Evolutionary conservation across 2,888 invertebrate species (phyloP), one percentile per base, ranked within the genome.

Genomic region (Drosophila macrospina): DNA sequence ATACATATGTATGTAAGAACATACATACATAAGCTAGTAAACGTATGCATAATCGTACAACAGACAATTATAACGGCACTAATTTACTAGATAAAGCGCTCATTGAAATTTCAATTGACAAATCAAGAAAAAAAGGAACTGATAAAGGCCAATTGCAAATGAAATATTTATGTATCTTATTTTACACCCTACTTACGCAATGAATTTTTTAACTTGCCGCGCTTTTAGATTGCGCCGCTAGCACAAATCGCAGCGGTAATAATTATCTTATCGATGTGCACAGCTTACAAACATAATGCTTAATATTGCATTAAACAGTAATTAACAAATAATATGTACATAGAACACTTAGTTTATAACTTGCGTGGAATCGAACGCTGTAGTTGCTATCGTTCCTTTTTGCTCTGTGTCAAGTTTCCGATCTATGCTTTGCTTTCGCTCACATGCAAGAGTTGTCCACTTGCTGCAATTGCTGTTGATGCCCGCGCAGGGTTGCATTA

Each of bases 31-130:
- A 24, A 41, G 28, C 34, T 37, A 26, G 42, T 28, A 16, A 20
- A 61, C 30, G 26, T 55, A 61, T 62, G 55, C 56, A 52, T 56
- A 60, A 47, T 51, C 20, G 30, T 34, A 51, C 34, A 45, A 64
- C 34, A 48, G 59, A 61, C 56, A 64, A 61, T 64, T 64, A 73
- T 64, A 73, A 75, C 78, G 75, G 78, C 63, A 75, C 61, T 32
- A 60, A 65, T 65, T 65, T 30, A 54, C 47, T 56, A 37, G 54
- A 47, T 48, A 60, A 60, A 41, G 48, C 36, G 28, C 52, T 55
- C 78, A 73, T 75, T 73, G 78, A 78, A 67, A 45, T 64, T 62
- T 54, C 44, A 48, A 54, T 48, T 50, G 34, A 41, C 44, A 55
- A 61, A 54, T 30, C 28, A 6, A 20, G 3, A 20, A 7, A 51